These are phyloP conservation scores for Lagothrix lagotricha DNA, from an alignment of 2,797 vertebrate species.

Conservation along the genomic window DNA sequence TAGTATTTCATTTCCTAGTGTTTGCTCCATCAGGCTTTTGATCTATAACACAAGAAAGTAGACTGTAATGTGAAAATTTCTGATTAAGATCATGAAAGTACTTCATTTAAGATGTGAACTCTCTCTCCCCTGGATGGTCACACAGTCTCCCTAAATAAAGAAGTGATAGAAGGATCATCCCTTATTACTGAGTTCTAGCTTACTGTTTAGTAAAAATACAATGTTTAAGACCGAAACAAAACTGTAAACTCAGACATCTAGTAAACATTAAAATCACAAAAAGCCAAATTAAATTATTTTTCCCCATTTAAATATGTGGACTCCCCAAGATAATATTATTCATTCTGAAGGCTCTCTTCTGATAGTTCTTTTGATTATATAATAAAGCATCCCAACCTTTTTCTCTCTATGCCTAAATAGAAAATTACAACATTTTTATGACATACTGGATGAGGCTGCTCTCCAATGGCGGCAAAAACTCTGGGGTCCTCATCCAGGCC, in stretches of 20 bases:
- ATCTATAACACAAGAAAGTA: neutral
- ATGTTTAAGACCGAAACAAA: neutral
- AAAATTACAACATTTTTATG: neutral
- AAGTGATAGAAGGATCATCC: neutral
- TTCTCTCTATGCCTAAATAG: neutral
- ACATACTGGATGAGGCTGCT: neutral
- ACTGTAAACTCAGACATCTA: neutral
- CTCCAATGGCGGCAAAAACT: neutral
- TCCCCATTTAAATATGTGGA: neutral
- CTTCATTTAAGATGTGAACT: neutral
- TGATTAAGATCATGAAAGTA: neutral
- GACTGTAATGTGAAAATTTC: neutral
- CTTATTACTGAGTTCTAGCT: neutral
- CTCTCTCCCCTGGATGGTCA: neutral
- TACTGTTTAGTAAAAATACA: neutral
- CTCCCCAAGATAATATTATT: neutral
- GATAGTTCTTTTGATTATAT: neutral
- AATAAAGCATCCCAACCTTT: neutral
- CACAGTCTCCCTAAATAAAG: neutral
- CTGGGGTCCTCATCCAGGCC: neutral
- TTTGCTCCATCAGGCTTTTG: neutral
- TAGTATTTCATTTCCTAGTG: neutral
- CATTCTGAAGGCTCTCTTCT: neutral
- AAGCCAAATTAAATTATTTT: neutral
- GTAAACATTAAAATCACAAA: constrained; percentile 23